Evolutionary conservation across 1,140 invertebrate species (phyloP), one percentile per base, ranked within the genome.

Genomic region (Proales similis): DNA sequence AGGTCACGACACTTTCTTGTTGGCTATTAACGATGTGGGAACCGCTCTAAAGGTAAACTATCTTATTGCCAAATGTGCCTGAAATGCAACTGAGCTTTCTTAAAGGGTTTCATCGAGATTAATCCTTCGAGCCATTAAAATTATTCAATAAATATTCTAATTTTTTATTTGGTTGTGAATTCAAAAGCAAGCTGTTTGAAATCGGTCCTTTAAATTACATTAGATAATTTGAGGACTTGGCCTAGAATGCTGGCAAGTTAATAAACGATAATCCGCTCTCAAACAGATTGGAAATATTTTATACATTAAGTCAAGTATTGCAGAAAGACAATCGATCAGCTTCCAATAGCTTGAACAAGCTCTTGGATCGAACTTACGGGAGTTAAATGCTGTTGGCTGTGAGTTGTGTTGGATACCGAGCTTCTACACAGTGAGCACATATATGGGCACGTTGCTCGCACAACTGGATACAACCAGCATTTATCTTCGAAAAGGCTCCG

Each of bases 1-100:
- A n/a, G n/a, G 74, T 12, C 75, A 77, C 68, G 75, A 77, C 65
- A 77, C 75, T n/a, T 77, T 76, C 53, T 65, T 77, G 6, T 65
- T 77, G 12, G 72, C 76, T 67, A 64, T 75, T 48, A 74, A 73
- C 66, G 70, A 71, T 57, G 73, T 76, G 20, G 73, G 74, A 7
- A 68, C 72, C 20, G 74, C 69, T 42, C 66, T 75, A 0, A 76
- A 76, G 68, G 74, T 72, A 65, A 65, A n/a, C n/a, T n/a, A n/a
- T n/a, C n/a, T n/a, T n/a, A n/a, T n/a, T n/a, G n/a, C n/a, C n/a
- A n/a, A n/a, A n/a, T n/a, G n/a, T n/a, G n/a, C n/a, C n/a, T n/a
- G n/a, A n/a, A n/a, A n/a, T n/a, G n/a, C n/a, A n/a, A n/a, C n/a
- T n/a, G n/a, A n/a, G n/a, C n/a, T n/a, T n/a, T n/a, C n/a, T n/a